These are phyloP conservation scores for Patella pellucida DNA, from an alignment of 2,888 invertebrate species.

Conservation along the genomic window DNA sequence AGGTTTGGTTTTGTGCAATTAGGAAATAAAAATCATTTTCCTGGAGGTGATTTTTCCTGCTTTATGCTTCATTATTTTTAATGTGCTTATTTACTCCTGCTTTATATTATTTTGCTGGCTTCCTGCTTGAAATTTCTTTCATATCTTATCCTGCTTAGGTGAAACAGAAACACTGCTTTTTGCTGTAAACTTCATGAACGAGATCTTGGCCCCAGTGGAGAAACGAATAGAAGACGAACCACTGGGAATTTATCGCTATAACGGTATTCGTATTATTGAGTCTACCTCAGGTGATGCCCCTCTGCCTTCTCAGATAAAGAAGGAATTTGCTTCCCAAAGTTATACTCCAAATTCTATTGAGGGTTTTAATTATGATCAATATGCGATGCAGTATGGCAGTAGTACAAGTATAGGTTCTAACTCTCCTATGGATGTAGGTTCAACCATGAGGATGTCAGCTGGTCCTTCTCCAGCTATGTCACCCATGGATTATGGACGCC, in stretches of 20 bases:
- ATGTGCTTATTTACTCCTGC: not conserved
- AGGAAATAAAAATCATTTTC: not conserved
- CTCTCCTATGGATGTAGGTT: conserved; percentile 1
- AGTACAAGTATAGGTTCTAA: not conserved
- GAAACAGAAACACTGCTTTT: not conserved
- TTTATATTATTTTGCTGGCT: conserved; percentile 9
- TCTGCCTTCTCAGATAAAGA: not conserved
- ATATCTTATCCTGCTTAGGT: not conserved
- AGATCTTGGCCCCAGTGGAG: conserved; percentile 1
- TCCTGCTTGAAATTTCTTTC: conserved; percentile 7
- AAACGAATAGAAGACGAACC: not conserved
- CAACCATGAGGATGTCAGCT: not conserved
- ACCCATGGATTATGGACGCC: not conserved
- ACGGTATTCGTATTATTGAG: conserved; percentile 1
- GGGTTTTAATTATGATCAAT: not conserved
- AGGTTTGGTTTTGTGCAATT: conserved; percentile 3
- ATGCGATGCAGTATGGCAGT: not conserved
- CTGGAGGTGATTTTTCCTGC: not conserved
- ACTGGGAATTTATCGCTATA: conserved; percentile 1
- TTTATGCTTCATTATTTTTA: not conserved
- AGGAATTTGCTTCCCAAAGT: not conserved
- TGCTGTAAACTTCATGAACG: conserved; percentile 5
- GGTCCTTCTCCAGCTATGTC: not conserved
- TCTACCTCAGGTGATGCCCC: not conserved
- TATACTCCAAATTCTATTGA: not conserved